Evolutionary conservation across 1,140 invertebrate genomes (phyloP).

Genomic region (Phocides pigmalion): DNA sequence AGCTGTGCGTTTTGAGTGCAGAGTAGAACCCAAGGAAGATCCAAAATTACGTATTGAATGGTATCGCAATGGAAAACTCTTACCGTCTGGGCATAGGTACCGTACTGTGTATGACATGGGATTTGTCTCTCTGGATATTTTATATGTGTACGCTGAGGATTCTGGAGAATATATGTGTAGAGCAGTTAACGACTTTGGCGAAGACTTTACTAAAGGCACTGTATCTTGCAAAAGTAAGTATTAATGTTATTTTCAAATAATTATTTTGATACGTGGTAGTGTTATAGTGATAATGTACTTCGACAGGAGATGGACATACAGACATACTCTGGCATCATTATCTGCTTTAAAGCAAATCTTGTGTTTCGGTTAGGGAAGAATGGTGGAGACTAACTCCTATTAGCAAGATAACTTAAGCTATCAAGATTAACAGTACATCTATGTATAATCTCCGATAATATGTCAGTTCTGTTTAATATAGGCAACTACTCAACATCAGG

Average conservation of each 20-base stretch:
- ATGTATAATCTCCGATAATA: no score
- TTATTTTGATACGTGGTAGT: no score
- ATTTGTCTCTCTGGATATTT: constrained; percentile 96
- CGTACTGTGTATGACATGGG: constrained; percentile 97
- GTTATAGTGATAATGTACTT: no score
- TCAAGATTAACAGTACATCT: no score
- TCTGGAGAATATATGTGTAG: constrained; percentile 96
- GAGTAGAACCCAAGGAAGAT: constrained; percentile 97
- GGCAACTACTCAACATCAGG: no score
- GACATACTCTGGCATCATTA: no score
- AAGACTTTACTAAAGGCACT: constrained; percentile 93
- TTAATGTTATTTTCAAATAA: constrained; percentile 35
- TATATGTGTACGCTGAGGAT: constrained; percentile 96
- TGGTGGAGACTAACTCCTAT: no score
- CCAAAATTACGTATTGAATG: constrained; percentile 95
- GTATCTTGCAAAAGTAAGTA: constrained; percentile 93
- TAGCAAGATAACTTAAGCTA: no score
- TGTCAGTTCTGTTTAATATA: no score
- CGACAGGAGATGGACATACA: no score
- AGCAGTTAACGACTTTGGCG: constrained; percentile 94
- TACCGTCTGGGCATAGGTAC: constrained; percentile 95
- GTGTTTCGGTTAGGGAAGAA: no score
- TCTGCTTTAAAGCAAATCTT: no score
- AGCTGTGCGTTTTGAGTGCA: constrained; percentile 96
- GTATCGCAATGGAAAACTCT: constrained; percentile 95